phyloP scores from a whole-genome alignment of 2,888 invertebrate species.

The Ashinkailepas kermadecensis region DNA sequence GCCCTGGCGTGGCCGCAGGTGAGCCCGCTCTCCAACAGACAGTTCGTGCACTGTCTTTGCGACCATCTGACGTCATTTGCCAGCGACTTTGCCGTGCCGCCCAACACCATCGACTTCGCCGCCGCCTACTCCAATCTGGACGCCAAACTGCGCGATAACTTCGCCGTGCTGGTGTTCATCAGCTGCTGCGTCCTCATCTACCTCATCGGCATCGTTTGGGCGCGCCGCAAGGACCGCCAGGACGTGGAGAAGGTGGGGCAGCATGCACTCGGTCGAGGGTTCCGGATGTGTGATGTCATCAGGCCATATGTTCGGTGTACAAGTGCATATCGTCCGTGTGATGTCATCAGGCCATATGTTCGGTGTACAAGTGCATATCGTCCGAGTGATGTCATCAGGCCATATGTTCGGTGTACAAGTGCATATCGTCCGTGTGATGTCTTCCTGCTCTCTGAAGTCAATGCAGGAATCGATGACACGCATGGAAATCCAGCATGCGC shows the following conservation, averaged over 20 bases:
- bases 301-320: too few species aligned
- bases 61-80: constrained; percentile 46
- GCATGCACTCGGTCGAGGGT: too few species aligned
- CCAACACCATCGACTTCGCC: constrained; percentile 46
- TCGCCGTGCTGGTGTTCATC: constrained; percentile 42
- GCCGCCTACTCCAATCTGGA: constrained; percentile 43
- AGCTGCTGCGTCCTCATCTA: constrained; percentile 40
- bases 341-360: too few species aligned
- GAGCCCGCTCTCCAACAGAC: constrained; percentile 12
- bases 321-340: too few species aligned
- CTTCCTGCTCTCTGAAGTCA: too few species aligned
- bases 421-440: too few species aligned
- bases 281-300: too few species aligned
- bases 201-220: constrained; percentile 41
- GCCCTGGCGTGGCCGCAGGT: constrained; percentile 4
- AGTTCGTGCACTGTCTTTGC: constrained; percentile 34
- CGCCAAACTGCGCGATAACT: constrained; percentile 43
- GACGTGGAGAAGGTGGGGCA: constrained; percentile 40
- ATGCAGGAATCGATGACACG: too few species aligned
- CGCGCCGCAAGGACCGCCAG: constrained; percentile 41
- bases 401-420: too few species aligned
- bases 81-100: constrained; percentile 44
- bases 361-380: too few species aligned
- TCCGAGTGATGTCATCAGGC: too few species aligned
- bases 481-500: too few species aligned